These are phyloP conservation scores for Ormyrus pomaceus DNA, from an alignment of 2,888 invertebrate genomes.

Conservation along the genomic window DNA sequence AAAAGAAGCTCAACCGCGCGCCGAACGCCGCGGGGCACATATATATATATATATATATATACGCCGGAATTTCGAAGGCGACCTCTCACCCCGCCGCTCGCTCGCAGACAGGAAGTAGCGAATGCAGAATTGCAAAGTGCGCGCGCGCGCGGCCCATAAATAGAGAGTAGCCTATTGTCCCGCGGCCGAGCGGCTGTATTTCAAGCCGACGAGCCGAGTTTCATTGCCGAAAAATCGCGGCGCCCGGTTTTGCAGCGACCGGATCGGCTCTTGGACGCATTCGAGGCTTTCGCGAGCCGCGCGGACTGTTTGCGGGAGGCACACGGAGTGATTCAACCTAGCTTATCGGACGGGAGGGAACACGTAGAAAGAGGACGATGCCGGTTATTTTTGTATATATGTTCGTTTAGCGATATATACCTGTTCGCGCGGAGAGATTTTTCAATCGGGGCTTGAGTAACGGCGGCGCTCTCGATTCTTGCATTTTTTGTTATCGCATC, in stretches of 20 bases:
- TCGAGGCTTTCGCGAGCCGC: background rate
- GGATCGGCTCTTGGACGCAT: background rate
- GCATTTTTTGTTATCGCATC: too few relatives aligned
- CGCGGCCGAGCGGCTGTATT: constrained; percentile 16
- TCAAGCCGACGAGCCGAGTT: background rate
- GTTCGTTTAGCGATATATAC: too few relatives aligned
- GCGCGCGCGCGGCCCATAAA: constrained; percentile 16
- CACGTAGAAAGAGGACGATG: too few relatives aligned
- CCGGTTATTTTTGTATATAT: too few relatives aligned
- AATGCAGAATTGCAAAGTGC: constrained; percentile 49
- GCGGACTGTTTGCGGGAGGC: too few relatives aligned
- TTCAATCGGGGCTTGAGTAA: too few relatives aligned
- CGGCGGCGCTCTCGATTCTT: too few relatives aligned
- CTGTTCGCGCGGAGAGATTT: too few relatives aligned
- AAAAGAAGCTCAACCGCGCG: too few relatives aligned
- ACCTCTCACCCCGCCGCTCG: constrained; percentile 46
- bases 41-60: too few relatives aligned
- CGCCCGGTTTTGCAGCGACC: background rate
- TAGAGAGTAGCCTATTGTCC: constrained; percentile 30
- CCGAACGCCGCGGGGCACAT: background rate
- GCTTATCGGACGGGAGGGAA: too few relatives aligned
- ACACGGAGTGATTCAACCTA: too few relatives aligned
- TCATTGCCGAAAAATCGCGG: constrained; percentile 36
- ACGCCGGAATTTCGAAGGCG: constrained; percentile 29
- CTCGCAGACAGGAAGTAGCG: constrained; percentile 40